Conservation (phyloP, 1,140 invertebrate species). For the Lucilia sericata region DNA sequence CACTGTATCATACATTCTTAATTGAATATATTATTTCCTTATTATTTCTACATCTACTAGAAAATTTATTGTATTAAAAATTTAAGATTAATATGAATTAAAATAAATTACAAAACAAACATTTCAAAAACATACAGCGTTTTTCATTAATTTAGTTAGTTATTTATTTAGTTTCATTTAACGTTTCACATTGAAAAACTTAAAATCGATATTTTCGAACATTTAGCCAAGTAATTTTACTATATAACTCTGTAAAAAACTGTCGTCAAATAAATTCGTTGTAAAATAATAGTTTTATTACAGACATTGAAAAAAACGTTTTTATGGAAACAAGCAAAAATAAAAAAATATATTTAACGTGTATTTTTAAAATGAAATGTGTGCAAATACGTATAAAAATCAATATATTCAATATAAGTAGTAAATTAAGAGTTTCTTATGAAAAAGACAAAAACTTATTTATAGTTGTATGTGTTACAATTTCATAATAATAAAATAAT, state of each 20-base stretch:
- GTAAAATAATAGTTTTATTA: no score
- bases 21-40: not conserved
- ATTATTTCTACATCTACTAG: not conserved
- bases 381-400: constrained; percentile 16
- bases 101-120: not conserved
- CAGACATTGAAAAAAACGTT: not conserved
- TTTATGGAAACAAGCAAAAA: not conserved
- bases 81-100: not conserved
- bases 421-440: constrained; percentile 39
- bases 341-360: not conserved
- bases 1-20: not conserved
- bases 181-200: no score
- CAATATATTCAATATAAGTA: constrained; percentile 6
- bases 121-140: no score
- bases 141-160: no score
- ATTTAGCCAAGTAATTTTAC: no score
- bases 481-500: constrained; percentile 34
- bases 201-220: no score
- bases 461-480: constrained; percentile 38
- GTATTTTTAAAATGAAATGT: not conserved
- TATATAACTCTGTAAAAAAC: no score
- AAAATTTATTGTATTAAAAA: not conserved
- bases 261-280: no score
- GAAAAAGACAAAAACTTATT: not conserved
- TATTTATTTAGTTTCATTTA: no score